phyloP scores from a whole-genome alignment of 2,888 invertebrate genomes.

The Melinaea menophilus region DNA sequence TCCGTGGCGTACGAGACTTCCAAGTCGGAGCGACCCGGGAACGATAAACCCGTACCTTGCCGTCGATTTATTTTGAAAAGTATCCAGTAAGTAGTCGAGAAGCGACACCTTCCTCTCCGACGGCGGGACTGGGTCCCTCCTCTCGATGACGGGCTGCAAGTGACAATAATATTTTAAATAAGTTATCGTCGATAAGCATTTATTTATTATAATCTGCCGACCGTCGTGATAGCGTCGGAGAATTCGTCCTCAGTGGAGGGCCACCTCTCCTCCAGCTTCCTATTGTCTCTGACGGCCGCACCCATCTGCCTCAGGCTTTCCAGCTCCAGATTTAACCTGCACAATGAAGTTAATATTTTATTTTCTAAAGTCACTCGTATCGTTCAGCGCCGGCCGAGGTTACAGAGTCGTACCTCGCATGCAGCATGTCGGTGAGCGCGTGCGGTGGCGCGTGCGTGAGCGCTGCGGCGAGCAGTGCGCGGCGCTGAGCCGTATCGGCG shows the following conservation, averaged over 20 bases:
- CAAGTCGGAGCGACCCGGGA: too few relatives aligned
- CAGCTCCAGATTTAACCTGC: constrained; percentile 49
- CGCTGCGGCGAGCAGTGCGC: constrained; percentile 53
- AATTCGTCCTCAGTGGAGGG: constrained; percentile 76
- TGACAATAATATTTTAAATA: background rate
- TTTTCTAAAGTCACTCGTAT: background rate
- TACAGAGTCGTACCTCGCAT: constrained; percentile 38
- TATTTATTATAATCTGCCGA: constrained; percentile 32
- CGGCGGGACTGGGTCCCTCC: constrained; percentile 65
- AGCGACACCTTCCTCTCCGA: constrained; percentile 53
- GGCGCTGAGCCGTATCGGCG: constrained; percentile 44
- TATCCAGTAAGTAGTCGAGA: constrained; percentile 57
- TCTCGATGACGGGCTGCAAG: constrained; percentile 70
- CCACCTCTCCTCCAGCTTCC: constrained; percentile 47
- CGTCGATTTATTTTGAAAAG: constrained; percentile 56
- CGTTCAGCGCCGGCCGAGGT: background rate
- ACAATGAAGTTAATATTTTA: background rate
- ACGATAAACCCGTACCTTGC: constrained; percentile 41
- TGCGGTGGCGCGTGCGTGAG: constrained; percentile 36
- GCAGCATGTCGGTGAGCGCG: constrained; percentile 43
- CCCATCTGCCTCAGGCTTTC: constrained; percentile 53
- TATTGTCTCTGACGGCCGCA: constrained; percentile 45
- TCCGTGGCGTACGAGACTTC: too few relatives aligned
- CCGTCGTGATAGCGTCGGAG: constrained; percentile 77
- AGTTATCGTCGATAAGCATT: background rate